Evolutionary conservation across 2,797 vertebrate genomes (phyloP).

Genomic region (Zenarchopterus dispar): DNA sequence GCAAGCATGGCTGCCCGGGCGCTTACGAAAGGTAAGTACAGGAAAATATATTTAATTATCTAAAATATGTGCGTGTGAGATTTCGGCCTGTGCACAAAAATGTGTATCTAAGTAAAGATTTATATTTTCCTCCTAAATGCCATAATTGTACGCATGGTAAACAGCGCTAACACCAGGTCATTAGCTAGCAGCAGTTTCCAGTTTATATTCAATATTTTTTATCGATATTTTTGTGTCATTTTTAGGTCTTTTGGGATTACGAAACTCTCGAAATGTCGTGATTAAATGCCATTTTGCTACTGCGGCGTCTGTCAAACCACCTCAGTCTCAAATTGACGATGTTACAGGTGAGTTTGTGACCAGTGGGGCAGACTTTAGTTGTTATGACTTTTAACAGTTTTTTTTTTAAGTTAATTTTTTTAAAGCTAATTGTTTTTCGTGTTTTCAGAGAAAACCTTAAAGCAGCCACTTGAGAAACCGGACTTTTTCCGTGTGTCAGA

Average conservation of each 20-base stretch:
- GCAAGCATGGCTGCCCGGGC: constrained; percentile 79
- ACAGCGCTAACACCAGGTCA: not conserved
- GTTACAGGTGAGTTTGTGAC: constrained; percentile 30
- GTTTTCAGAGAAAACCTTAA: constrained; percentile 70
- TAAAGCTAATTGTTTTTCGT: not conserved
- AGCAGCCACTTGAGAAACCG: constrained; percentile 81
- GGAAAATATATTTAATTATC: too few species aligned
- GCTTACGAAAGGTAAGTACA: constrained; percentile 72
- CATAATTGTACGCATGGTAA: too few species aligned
- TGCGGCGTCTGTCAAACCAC: constrained; percentile 40
- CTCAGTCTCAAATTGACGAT: constrained; percentile 27
- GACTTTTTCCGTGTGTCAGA: constrained; percentile 92
- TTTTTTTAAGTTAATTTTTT: not conserved
- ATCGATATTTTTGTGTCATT: not conserved
- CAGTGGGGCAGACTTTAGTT: too few species aligned
- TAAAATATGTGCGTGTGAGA: too few species aligned
- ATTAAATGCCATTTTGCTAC: constrained; percentile 48
- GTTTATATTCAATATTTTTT: not conserved
- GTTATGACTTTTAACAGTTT: not conserved
- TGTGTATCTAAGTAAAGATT: too few species aligned
- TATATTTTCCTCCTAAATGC: too few species aligned
- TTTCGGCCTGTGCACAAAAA: too few species aligned
- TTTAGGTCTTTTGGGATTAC: constrained; percentile 71
- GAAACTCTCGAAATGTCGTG: constrained; percentile 30
- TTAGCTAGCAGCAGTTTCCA: not conserved